Evolutionary conservation across 2,113 vertebrate genomes (phyloP).

Genomic region (Mesocricetus auratus): DNA sequence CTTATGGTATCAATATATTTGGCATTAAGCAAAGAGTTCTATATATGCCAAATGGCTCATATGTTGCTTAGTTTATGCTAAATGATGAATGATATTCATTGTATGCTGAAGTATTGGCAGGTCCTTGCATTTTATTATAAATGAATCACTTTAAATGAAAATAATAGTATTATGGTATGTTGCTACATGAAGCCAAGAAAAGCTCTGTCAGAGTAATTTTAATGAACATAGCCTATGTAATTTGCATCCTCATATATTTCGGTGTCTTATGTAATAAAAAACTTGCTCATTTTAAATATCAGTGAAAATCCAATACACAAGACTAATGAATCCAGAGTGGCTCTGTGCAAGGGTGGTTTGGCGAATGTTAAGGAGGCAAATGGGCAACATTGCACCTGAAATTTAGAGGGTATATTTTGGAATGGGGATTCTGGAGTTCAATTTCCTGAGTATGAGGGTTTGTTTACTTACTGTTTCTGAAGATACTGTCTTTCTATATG

Average conservation of each 20-base stretch:
- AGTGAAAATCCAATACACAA: neutral
- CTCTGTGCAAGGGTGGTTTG: neutral
- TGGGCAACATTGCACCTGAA: neutral
- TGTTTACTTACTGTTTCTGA: neutral
- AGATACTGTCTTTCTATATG: neutral
- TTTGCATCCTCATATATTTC: neutral
- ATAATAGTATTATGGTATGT: neutral
- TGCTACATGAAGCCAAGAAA: neutral
- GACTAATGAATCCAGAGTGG: neutral
- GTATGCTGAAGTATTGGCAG: neutral
- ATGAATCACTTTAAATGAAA: conserved; percentile 30
- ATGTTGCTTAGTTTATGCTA: neutral
- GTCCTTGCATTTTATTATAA: conserved; percentile 38
- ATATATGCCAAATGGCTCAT: neutral
- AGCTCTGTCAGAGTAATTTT: neutral
- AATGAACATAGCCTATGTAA: neutral
- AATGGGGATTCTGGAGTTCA: neutral
- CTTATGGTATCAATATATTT: neutral
- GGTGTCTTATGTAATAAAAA: neutral
- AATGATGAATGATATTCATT: neutral
- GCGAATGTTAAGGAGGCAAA: neutral
- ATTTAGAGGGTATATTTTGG: neutral
- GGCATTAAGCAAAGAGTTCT: neutral
- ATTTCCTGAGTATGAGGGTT: neutral
- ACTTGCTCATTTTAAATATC: conserved; percentile 10